Evolutionary conservation across 2,888 invertebrate species (phyloP).

Genomic region (Stenotaenia linearis): DNA sequence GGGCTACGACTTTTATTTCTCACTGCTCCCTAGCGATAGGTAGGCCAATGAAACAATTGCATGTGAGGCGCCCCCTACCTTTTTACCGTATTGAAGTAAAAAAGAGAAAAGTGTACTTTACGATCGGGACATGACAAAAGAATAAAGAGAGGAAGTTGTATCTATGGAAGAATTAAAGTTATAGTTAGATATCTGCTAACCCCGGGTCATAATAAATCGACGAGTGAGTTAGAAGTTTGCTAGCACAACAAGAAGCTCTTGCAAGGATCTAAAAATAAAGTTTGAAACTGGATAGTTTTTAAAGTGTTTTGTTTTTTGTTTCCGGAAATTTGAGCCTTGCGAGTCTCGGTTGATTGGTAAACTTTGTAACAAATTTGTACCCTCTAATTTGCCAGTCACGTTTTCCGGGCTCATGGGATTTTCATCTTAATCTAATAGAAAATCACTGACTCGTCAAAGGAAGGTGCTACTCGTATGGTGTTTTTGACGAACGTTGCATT

Average conservation of each 20-base stretch:
- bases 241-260: neutral
- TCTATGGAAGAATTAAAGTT: neutral
- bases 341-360: neutral
- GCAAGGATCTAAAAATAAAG: no score
- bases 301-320: neutral
- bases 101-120: conserved; percentile 15
- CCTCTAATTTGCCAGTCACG: conserved; percentile 12
- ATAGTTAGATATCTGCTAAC: neutral
- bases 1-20: conserved; percentile 16
- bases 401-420: neutral
- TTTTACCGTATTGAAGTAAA: conserved; percentile 14
- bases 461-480: neutral
- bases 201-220: neutral
- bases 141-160: neutral
- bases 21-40: conserved; percentile 21
- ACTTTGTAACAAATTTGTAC: neutral
- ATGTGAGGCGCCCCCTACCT: conserved; percentile 17
- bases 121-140: conserved; percentile 8
- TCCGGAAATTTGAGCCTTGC: neutral
- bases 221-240: neutral
- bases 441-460: conserved; percentile 24
- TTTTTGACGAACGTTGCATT: conserved; percentile 21
- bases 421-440: conserved; percentile 26
- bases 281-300: neutral
- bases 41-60: conserved; percentile 26